Base-by-base conservation (phyloP, 2,888 invertebrate species). In the Drymonia ruficornis region DNA sequence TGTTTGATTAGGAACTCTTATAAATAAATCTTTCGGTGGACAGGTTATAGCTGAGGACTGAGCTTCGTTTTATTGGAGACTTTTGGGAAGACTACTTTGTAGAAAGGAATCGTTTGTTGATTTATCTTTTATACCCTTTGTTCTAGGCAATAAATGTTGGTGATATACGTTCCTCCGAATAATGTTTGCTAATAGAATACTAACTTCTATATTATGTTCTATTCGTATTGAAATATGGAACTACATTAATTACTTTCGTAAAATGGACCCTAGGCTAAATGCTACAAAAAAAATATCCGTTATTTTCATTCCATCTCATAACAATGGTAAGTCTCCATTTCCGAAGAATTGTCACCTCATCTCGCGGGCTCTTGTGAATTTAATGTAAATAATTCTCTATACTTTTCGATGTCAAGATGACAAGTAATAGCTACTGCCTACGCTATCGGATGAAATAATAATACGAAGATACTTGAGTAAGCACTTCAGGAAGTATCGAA, bases 1-100 rank as follows among this genome's bases (percentile, higher is more conserved):
- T 80, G 74, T 86, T 84, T 88, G 83, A 88, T 88, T 83, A 84
- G 83, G 83, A 82, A 84, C 83, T 79, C 78, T 83, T 81, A 79
- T 78, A 84, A 82, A 86, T 83, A 83, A 82, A 81, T 79, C 77
- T 74, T 67, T 55, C 53, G 57, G 52, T 54, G 34, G 74, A 76
- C 74, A 75, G 62, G 72, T 72, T 68, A 68, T 70, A 68, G 70
- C 67, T 65, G 46, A 55, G 59, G 60, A 67, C 61, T 61, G 59
- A 62, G 28, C 63, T 53, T 44, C 31, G 34, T 48, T 29, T 47
- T 50, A 44, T 52, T 16, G 44, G 48, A 16, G 55, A 43, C 55
- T 48, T 48, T 48, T 48, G 42, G 44, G 49, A 53, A 53, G 42
- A 36, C 44, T 15, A 18, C 47, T 47, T 47, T 47, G 47, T 45